Evolutionary conservation across 2,113 vertebrate genomes (phyloP), one percentile per base, ranked within the genome.

Genomic region (Indicator maculatus): DNA sequence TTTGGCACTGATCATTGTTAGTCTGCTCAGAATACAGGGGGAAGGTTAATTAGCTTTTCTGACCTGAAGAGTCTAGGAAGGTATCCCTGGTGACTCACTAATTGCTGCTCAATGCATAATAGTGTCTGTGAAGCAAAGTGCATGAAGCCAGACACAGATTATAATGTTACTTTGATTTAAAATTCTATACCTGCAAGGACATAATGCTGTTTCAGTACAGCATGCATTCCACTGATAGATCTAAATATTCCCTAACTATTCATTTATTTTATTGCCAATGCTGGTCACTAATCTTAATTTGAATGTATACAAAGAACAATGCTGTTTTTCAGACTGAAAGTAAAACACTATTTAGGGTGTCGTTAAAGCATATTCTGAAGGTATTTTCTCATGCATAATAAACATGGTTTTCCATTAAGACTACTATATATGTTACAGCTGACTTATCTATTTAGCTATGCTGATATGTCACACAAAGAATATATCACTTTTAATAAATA

Each of bases 1-100:
- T 71, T 92, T 90, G 94, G 65, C 38, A 69, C 89, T 89, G 91
- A 94, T 79, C 65, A 86, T 75, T 95, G 64, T 87, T 89, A 94
- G 92, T 88, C 70, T 95, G 89, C 90, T 96, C 96, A 91, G 95
- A 97, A 97, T 94, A 93, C 80, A 88, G 94, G 88, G 94, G 65
- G 93, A 96, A 97, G 98, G 97, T 98, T 98, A 98, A 98, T 98
- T 97, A 98, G 97, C 95, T 97, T 97, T 94, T 83, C 74, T 95
- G 97, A 98, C 98, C 98, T 55, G 52, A 96, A 86, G 94, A 95
- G 92, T 93, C 97, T 96, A 83, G 84, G 96, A 96, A 85, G 94
- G 91, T 96, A 93, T 97, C 97, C 96, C 97, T 97, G 82, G 95
- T 83, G 95, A 96, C 90, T 95, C 92, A 73, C 96, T 98, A 98